A percentile compares a stretch with the other conserved stretches of the same genome.
These are phyloP conservation scores for Drosophila subsilvestris DNA, from an alignment of 2,888 invertebrate species.

Conservation along the genomic window DNA sequence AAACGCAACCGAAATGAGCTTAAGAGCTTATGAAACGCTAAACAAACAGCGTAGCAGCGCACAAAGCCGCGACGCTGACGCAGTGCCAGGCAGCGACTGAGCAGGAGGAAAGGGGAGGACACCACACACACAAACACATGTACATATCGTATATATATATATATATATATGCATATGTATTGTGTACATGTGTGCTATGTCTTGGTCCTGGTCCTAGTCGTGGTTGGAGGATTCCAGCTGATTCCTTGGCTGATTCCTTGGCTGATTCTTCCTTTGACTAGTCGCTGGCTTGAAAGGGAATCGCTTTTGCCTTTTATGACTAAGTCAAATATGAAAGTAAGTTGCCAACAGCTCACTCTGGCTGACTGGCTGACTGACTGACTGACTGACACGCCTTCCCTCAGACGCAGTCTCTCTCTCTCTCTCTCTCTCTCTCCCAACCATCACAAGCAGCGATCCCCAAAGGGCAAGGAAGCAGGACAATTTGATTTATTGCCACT, in stretches of 20 bases:
- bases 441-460: conserved; percentile 17
- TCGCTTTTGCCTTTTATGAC: conserved; percentile 70
- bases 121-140: conserved; percentile 6
- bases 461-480: conserved; percentile 44
- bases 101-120: no score
- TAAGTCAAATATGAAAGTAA: conserved; percentile 77
- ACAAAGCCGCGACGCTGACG: conserved; percentile 69
- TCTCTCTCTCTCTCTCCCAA: background rate
- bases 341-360: conserved; percentile 43
- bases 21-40: conserved; percentile 79
- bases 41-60: conserved; percentile 70
- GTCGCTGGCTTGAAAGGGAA: conserved; percentile 32
- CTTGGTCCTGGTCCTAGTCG: background rate
- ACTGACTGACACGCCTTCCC: conserved; percentile 40
- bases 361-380: background rate
- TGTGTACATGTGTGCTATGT: conserved; percentile 4
- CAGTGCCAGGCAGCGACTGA: background rate
- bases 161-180: background rate
- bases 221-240: conserved; percentile 20
- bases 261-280: conserved; percentile 27
- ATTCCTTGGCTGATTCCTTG: conserved; percentile 38
- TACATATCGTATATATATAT: conserved; percentile 8
- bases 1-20: conserved; percentile 78
- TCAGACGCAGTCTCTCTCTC: background rate
- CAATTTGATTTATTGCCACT: conserved; percentile 80